Conservation (phyloP, 2,113 vertebrate species). For the Actenoides lindsayi region DNA sequence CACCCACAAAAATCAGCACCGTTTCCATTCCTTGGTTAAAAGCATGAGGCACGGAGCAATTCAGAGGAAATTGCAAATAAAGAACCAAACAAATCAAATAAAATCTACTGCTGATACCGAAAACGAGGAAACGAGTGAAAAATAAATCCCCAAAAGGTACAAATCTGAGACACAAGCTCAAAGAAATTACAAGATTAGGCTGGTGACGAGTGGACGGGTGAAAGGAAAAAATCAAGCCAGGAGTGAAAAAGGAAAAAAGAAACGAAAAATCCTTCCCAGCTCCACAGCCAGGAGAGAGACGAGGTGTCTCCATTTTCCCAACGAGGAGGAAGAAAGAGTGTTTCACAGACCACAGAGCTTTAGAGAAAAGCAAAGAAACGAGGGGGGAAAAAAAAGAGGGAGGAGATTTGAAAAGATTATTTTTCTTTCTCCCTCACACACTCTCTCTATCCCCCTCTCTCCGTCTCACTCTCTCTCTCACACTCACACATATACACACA, state of each 20-base stretch:
- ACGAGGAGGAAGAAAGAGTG: conserved; percentile 70
- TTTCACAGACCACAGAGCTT: conserved; percentile 74
- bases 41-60: conserved; percentile 3
- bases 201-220: neutral
- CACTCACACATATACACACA: conserved; percentile 64
- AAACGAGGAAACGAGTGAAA: conserved; percentile 50
- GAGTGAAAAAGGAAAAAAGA: conserved; percentile 53
- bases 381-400: conserved; percentile 73
- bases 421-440: conserved; percentile 77
- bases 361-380: conserved; percentile 72
- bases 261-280: conserved; percentile 67
- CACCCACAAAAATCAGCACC: conserved; percentile 47
- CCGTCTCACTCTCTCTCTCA: conserved; percentile 68
- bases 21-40: conserved; percentile 46
- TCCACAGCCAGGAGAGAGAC: conserved; percentile 51
- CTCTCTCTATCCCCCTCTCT: conserved; percentile 75
- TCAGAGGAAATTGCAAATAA: conserved; percentile 38
- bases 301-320: conserved; percentile 76
- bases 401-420: conserved; percentile 81
- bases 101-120: neutral
- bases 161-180: conserved; percentile 15
- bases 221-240: conserved; percentile 38
- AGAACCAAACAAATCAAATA: conserved; percentile 4
- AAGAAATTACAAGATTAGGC: conserved; percentile 25
- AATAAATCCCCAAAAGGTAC: conserved; percentile 54